phyloP scores from a whole-genome alignment of 2,888 invertebrate species.

The Bursaphelenchus okinawaensis region DNA sequence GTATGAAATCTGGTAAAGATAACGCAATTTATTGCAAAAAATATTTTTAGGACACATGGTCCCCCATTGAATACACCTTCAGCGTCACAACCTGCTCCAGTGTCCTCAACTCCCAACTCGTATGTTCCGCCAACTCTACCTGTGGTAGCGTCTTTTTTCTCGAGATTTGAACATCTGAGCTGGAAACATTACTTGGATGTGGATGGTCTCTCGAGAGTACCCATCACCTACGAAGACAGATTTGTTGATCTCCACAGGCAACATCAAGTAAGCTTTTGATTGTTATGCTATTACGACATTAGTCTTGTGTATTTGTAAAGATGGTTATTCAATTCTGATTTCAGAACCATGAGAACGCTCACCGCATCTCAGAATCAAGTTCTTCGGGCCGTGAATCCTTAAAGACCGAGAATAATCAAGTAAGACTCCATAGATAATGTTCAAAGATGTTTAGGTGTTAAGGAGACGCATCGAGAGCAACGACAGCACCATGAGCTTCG shows the following conservation, averaged over 20 bases:
- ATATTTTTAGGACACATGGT: too few species aligned
- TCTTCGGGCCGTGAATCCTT: neutral
- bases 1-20: too few species aligned
- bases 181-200: slow-evolving; percentile 19
- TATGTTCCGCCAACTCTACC: neutral
- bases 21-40: too few species aligned
- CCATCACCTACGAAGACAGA: slow-evolving; percentile 29
- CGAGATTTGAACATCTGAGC: neutral
- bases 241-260: slow-evolving; percentile 12
- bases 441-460: slow-evolving; percentile 1
- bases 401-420: neutral
- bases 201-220: slow-evolving; percentile 32
- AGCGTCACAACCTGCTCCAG: neutral
- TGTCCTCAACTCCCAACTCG: neutral
- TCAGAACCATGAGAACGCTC: neutral
- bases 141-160: neutral
- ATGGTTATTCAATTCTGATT: too few species aligned
- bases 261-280: neutral
- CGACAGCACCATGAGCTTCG: slow-evolving; percentile 7
- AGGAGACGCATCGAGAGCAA: slow-evolving; percentile 4
- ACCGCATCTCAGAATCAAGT: slow-evolving; percentile 3
- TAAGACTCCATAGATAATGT: neutral
- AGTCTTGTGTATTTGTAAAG: neutral
- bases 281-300: neutral
- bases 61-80: neutral